phyloP scores from a whole-genome alignment of 2,888 invertebrate genomes.

The Pedicia rivosa region DNA sequence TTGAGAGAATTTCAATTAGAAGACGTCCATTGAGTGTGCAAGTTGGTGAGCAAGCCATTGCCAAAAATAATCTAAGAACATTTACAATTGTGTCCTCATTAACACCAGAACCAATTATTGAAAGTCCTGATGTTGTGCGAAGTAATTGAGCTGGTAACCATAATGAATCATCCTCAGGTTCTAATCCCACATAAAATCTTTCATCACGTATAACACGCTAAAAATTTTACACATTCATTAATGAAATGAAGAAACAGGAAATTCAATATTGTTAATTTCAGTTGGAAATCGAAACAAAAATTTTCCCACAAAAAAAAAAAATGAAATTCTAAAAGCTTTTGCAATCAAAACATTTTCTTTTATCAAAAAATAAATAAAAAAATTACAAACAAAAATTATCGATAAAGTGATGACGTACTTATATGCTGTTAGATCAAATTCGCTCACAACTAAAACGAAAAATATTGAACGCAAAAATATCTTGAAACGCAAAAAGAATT shows the following conservation, averaged over 20 bases:
- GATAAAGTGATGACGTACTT: too few species aligned
- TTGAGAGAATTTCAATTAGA: conserved; percentile 70
- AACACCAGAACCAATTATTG: conserved; percentile 38
- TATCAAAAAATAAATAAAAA: too few species aligned
- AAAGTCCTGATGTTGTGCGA: conserved; percentile 51
- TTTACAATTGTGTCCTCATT: conserved; percentile 72
- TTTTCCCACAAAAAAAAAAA: too few species aligned
- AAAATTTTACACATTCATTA: too few species aligned
- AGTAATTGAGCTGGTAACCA: conserved; percentile 88
- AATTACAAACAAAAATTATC: not conserved
- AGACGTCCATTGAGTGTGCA: conserved; percentile 81
- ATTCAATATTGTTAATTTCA: too few species aligned
- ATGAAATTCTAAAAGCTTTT: not conserved
- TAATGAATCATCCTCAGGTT: conserved; percentile 80
- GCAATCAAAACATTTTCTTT: not conserved
- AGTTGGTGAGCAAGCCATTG: conserved; percentile 73
- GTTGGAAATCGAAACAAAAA: not conserved
- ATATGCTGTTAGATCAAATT: too few species aligned
- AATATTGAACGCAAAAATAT: too few species aligned
- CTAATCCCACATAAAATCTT: conserved; percentile 76
- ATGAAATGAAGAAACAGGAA: too few species aligned
- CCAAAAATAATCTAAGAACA: conserved; percentile 54
- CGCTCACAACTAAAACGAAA: too few species aligned
- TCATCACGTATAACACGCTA: conserved; percentile 87
- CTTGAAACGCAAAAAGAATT: too few species aligned